A percentile compares a stretch with the other conserved stretches of the same genome.
Conservation (phyloP, 2,113 vertebrate genomes). For the Onychorhynchus coronatus region DNA sequence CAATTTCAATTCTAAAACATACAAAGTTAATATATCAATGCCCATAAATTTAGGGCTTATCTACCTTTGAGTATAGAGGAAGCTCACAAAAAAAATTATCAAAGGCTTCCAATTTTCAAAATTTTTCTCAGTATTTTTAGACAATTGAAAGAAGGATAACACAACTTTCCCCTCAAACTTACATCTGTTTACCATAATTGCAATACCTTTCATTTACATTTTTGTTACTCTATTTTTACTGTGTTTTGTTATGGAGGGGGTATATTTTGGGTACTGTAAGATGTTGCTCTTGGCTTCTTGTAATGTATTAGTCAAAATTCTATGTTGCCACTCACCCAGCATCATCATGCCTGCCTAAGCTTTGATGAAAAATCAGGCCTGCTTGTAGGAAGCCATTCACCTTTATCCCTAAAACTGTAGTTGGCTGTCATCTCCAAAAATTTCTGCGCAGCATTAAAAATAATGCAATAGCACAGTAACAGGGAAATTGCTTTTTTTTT, state of each 20-base stretch:
- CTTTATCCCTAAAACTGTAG: neutral
- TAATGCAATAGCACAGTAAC: neutral
- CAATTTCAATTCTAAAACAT: no score
- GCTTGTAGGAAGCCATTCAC: neutral
- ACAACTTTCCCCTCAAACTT: neutral
- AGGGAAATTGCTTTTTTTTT: neutral
- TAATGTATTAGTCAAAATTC: neutral
- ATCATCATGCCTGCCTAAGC: neutral
- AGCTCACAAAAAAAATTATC: no score
- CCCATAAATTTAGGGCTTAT: no score
- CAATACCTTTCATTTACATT: neutral
- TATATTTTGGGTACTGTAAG: neutral
- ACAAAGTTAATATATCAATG: no score
- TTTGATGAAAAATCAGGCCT: neutral
- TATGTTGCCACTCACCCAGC: neutral
- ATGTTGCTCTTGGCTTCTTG: neutral
- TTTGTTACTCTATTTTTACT: neutral
- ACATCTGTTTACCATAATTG: neutral
- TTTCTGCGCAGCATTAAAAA: neutral
- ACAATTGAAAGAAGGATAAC: fast-evolving
- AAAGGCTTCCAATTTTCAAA: no score
- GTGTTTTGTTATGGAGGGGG: neutral
- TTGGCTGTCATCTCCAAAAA: neutral
- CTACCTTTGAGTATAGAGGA: no score
- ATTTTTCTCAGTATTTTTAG: no score